These are phyloP conservation scores for Tylochromis polylepis DNA, from an alignment of 2,113 vertebrate genomes.

Conservation along the genomic window DNA sequence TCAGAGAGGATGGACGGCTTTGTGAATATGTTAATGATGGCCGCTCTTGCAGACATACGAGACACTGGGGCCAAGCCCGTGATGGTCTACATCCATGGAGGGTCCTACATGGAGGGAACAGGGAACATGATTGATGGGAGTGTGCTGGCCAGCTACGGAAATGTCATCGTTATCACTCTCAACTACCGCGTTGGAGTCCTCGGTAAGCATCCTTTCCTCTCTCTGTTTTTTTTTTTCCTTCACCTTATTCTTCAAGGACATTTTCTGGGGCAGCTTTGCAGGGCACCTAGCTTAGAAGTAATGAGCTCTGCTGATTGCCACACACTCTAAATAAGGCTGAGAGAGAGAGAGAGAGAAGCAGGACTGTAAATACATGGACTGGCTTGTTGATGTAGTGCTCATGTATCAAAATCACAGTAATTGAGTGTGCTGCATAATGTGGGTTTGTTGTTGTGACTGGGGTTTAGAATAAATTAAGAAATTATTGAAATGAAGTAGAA, in stretches of 20 bases:
- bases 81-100: constrained; percentile 99
- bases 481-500: constrained; percentile 60
- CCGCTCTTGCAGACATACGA: constrained; percentile 95
- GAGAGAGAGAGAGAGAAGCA: neutral
- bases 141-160: constrained; percentile 97
- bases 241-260: constrained; percentile 38
- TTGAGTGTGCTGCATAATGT: constrained; percentile 32
- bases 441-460: constrained; percentile 52
- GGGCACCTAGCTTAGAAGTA: constrained; percentile 44
- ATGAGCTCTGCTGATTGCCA: constrained; percentile 55
- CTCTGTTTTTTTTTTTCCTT: neutral
- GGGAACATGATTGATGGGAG: constrained; percentile 99
- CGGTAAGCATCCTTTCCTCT: constrained; percentile 74
- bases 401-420: constrained; percentile 44
- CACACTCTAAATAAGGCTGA: constrained; percentile 23
- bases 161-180: constrained; percentile 98
- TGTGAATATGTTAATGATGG: constrained; percentile 77
- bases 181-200: constrained; percentile 98
- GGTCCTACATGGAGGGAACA: constrained; percentile 98
- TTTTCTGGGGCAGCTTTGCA: constrained; percentile 60
- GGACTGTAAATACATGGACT: neutral
- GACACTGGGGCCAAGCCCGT: constrained; percentile 98
- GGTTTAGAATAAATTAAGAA: constrained; percentile 60
- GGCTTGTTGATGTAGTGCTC: constrained; percentile 15
- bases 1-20: constrained; percentile 43